These are phyloP conservation scores for Lacerta agilis DNA, from an alignment of 2,797 vertebrate species.

Conservation along the genomic window DNA sequence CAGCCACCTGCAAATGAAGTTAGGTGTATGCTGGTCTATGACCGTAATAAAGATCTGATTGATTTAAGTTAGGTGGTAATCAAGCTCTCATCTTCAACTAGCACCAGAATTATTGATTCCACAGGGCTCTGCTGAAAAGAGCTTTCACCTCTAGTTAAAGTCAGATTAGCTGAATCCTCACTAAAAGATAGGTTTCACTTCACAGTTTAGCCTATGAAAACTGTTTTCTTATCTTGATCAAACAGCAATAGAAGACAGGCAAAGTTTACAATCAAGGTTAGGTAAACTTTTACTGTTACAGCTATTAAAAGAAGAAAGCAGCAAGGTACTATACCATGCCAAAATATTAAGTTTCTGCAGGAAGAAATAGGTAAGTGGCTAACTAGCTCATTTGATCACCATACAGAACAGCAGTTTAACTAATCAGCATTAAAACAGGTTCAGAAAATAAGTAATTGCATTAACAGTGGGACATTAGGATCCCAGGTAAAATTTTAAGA, in stretches of 20 bases:
- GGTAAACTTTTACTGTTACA: not conserved
- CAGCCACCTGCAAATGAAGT: not conserved
- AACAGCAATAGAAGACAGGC: constrained; percentile 42
- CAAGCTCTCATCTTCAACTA: not conserved
- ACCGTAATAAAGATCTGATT: too few species aligned
- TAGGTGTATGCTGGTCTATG: too few species aligned
- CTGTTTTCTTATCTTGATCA: constrained; percentile 54
- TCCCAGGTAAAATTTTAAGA: not conserved
- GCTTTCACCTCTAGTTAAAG: not conserved
- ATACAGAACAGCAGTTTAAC: not conserved
- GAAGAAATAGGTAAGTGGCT: not conserved
- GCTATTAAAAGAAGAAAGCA: not conserved
- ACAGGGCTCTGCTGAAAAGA: not conserved
- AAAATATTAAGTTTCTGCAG: not conserved
- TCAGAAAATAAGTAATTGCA: not conserved
- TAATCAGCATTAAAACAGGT: not conserved
- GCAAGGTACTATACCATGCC: not conserved
- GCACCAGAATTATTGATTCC: not conserved
- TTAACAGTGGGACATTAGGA: not conserved
- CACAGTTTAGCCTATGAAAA: constrained; percentile 37
- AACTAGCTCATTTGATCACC: not conserved
- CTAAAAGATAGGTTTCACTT: constrained; percentile 35
- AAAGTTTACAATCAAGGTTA: constrained; percentile 45
- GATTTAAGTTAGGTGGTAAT: too few species aligned
- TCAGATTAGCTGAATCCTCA: constrained; percentile 1